Conservation (phyloP, 2,888 invertebrate genomes). For the Aethes cnicana region DNA sequence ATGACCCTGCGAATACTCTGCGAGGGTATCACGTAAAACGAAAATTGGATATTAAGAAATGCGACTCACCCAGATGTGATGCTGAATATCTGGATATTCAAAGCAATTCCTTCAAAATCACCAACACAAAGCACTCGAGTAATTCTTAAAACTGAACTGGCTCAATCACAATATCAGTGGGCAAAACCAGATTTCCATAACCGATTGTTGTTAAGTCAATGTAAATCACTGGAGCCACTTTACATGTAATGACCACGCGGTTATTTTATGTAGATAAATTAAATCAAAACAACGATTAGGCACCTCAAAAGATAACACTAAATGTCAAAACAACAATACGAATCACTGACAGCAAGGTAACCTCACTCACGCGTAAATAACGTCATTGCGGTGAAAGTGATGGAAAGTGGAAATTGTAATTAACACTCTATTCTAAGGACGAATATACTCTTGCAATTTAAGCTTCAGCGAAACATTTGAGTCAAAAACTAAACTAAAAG, state of each 20-base stretch:
- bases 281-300: conserved; percentile 28
- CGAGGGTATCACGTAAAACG: too few relatives aligned
- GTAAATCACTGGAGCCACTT: background rate
- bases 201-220: conserved; percentile 1
- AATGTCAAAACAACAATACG: conserved; percentile 31
- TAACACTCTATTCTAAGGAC: background rate
- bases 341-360: conserved; percentile 26
- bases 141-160: conserved; percentile 11
- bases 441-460: background rate
- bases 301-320: conserved; percentile 17
- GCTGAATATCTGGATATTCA: background rate
- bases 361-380: conserved; percentile 29
- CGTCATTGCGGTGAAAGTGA: conserved; percentile 28
- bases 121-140: conserved; percentile 22
- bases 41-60: background rate
- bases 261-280: conserved; percentile 20
- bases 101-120: conserved; percentile 18
- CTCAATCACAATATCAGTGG: conserved; percentile 10
- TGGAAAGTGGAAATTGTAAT: conserved; percentile 21
- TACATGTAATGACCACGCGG: background rate
- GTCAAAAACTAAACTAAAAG: background rate
- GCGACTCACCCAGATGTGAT: conserved; percentile 11
- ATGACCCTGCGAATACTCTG: too few relatives aligned
- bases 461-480: too few relatives aligned
- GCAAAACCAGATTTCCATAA: conserved; percentile 22